A percentile compares a stretch with the other conserved stretches of the same genome.
Evolutionary conservation across 2,888 invertebrate genomes (phyloP).

Genomic region (Aricia artaxerxes): DNA sequence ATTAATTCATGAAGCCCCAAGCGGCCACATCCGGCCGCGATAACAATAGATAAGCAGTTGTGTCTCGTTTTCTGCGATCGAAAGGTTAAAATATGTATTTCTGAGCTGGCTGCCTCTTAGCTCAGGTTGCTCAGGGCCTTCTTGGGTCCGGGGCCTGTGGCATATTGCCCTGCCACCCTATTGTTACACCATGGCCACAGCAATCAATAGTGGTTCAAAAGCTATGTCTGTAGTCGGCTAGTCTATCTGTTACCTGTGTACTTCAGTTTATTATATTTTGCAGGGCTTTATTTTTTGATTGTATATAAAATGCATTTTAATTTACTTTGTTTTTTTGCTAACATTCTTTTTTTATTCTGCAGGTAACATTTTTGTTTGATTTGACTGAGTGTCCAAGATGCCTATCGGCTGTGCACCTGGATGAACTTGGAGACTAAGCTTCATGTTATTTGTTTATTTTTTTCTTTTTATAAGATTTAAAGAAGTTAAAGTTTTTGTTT

Average conservation of each 20-base stretch:
- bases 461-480: neutral
- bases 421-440: slow-evolving; percentile 51
- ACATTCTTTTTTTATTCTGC: slow-evolving; percentile 45
- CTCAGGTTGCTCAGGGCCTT: too few relatives aligned
- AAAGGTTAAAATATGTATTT: too few relatives aligned
- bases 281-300: neutral
- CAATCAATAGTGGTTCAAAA: neutral
- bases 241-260: neutral
- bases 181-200: too few relatives aligned
- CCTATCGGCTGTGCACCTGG: slow-evolving; percentile 63
- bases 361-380: slow-evolving; percentile 76
- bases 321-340: neutral
- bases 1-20: too few relatives aligned
- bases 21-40: too few relatives aligned
- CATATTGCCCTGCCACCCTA: too few relatives aligned
- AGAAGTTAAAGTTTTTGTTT: slow-evolving; percentile 33
- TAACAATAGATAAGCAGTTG: too few relatives aligned
- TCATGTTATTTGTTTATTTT: slow-evolving; percentile 33
- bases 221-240: neutral
- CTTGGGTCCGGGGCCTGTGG: too few relatives aligned
- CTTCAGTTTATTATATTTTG: neutral
- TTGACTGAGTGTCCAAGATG: slow-evolving; percentile 75
- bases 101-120: too few relatives aligned
- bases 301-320: neutral
- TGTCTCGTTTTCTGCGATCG: too few relatives aligned